These are phyloP conservation scores for Neomonachus schauinslandi DNA, from an alignment of 2,113 vertebrate species.

Conservation along the genomic window DNA sequence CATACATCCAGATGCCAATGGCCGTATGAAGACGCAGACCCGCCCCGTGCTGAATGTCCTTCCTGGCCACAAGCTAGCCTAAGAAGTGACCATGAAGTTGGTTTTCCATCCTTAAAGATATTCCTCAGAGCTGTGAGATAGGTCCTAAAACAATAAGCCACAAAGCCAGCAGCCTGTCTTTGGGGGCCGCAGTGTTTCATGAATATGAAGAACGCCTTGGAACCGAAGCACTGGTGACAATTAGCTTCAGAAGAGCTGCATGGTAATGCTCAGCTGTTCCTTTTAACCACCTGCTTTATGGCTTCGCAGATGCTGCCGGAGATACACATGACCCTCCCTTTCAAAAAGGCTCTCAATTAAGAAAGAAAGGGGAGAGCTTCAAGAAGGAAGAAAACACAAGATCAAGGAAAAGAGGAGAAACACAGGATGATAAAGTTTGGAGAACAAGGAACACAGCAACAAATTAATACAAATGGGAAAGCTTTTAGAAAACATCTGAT, in stretches of 20 bases:
- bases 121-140: not conserved
- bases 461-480: slow-evolving; percentile 1
- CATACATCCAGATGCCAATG: not conserved
- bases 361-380: not conserved
- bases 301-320: not conserved
- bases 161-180: not conserved
- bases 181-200: not conserved
- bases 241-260: not conserved
- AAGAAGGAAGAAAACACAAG: not conserved
- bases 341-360: not conserved
- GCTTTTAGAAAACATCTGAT: not conserved
- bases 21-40: not conserved
- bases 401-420: not conserved
- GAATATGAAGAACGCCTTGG: not conserved
- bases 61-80: not conserved
- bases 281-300: not conserved
- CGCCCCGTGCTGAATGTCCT: not conserved
- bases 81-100: not conserved
- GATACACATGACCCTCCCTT: not conserved
- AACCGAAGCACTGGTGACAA: not conserved
- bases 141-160: not conserved
- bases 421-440: not conserved
- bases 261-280: not conserved
- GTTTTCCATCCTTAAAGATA: slow-evolving; percentile 11
- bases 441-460: not conserved